Evolutionary conservation across 2,888 invertebrate species (phyloP).

Genomic region (Thyatira batis): DNA sequence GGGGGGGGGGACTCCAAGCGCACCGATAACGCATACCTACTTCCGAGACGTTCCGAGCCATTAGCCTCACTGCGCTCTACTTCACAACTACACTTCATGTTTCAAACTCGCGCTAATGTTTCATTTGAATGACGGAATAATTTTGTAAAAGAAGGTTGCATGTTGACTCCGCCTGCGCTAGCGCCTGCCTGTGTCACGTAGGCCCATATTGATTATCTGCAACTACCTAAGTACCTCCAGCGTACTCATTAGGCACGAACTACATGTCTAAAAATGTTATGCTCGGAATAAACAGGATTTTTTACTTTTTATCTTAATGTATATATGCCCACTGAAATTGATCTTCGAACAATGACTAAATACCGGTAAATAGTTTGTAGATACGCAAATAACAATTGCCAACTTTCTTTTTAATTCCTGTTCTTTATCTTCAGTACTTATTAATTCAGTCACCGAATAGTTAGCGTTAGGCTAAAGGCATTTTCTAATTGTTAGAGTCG

Average conservation of each 20-base stretch:
- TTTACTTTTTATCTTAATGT: too few species aligned
- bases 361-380: too few species aligned
- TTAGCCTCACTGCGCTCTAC: conserved; percentile 60
- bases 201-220: background rate
- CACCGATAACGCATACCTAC: conserved; percentile 57
- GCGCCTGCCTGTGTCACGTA: conserved; percentile 16
- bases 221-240: background rate
- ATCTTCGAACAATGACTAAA: too few species aligned
- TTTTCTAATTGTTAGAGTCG: background rate
- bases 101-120: conserved; percentile 22
- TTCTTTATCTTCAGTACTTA: background rate
- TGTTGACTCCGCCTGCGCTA: conserved; percentile 3
- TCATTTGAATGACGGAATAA: conserved; percentile 1
- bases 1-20: conserved; percentile 17
- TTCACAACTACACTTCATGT: conserved; percentile 31
- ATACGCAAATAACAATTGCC: background rate
- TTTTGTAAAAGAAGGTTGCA: conserved; percentile 5
- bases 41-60: conserved; percentile 74
- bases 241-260: too few species aligned
- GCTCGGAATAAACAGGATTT: too few species aligned
- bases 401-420: background rate
- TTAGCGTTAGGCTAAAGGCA: background rate
- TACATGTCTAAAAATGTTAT: too few species aligned
- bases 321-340: too few species aligned
- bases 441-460: background rate